Evolutionary conservation across 2,113 vertebrate genomes (phyloP).

Genomic region (Gopherus evgoodei): DNA sequence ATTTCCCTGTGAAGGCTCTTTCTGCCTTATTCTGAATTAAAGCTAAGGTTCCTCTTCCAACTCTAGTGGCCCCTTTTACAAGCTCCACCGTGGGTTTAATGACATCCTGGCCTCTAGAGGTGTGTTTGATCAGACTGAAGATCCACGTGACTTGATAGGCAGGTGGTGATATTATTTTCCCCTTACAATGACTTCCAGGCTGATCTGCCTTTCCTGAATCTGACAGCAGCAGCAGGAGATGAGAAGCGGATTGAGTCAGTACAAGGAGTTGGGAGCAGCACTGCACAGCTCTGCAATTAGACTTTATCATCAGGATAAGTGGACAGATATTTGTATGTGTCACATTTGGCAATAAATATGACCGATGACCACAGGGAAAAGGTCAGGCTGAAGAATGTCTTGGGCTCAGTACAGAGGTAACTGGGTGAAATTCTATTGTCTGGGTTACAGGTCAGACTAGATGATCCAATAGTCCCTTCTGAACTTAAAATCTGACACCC

Average conservation of each 20-base stretch:
- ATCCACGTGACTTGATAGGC: background rate
- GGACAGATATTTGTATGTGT: background rate
- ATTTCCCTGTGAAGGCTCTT: background rate
- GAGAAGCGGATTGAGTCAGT: background rate
- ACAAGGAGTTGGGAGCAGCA: accelerated
- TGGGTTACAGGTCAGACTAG: background rate
- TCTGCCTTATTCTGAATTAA: background rate
- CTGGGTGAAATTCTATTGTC: background rate
- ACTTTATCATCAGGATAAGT: background rate
- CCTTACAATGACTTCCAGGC: background rate
- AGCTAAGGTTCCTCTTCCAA: background rate
- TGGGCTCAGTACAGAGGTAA: background rate
- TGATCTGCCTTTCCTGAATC: background rate
- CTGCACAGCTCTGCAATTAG: background rate
- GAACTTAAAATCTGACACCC: background rate
- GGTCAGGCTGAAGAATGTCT: background rate
- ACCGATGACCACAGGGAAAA: background rate
- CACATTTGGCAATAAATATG: accelerated
- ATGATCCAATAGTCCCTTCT: background rate
- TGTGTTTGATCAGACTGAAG: background rate
- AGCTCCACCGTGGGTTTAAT: background rate
- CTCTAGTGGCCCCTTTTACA: background rate
- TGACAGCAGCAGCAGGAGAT: background rate
- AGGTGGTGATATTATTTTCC: background rate
- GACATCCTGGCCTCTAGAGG: background rate